Percentiles rank a stretch among this genome's conserved stretches.
phyloP scores from a whole-genome alignment of 2,888 invertebrate species.

The Ochropacha duplaris region DNA sequence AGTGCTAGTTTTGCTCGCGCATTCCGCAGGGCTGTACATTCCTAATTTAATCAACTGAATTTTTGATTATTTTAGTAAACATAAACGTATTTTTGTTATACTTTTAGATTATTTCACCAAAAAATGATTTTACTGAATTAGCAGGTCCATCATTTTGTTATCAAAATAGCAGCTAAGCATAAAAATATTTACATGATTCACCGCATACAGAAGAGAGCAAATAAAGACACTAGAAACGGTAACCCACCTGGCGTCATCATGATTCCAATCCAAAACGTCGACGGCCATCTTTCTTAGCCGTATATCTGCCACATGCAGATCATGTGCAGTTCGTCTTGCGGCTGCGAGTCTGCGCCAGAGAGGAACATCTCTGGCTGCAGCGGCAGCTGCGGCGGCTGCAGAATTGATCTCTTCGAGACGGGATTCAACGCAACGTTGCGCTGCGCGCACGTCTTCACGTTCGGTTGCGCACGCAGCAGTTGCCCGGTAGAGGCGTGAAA shows the following conservation, averaged over 20 bases:
- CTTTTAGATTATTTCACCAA: too few species aligned
- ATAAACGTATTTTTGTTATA: too few species aligned
- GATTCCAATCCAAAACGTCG: constrained; percentile 96
- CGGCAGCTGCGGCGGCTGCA: constrained; percentile 94
- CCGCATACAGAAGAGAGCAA: not conserved
- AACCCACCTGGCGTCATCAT: constrained; percentile 89
- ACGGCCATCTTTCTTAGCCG: constrained; percentile 96
- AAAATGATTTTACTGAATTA: too few species aligned
- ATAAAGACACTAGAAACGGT: not conserved
- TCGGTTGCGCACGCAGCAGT: constrained; percentile 93
- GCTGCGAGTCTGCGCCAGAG: constrained; percentile 94
- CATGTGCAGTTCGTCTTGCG: constrained; percentile 89
- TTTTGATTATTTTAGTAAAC: too few species aligned
- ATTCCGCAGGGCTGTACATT: too few species aligned
- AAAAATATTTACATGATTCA: too few species aligned
- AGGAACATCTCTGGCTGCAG: constrained; percentile 93
- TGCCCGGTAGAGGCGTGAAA: constrained; percentile 95
- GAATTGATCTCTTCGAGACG: constrained; percentile 97
- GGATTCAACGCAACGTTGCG: constrained; percentile 95
- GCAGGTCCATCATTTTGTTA: too few species aligned
- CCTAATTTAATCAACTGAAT: too few species aligned
- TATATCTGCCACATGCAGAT: constrained; percentile 94
- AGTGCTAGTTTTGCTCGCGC: too few species aligned
- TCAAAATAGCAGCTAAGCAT: too few species aligned
- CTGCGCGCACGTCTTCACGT: constrained; percentile 91